Conservation (phyloP, 2,113 vertebrate genomes). For the Heteronetta atricapilla region DNA sequence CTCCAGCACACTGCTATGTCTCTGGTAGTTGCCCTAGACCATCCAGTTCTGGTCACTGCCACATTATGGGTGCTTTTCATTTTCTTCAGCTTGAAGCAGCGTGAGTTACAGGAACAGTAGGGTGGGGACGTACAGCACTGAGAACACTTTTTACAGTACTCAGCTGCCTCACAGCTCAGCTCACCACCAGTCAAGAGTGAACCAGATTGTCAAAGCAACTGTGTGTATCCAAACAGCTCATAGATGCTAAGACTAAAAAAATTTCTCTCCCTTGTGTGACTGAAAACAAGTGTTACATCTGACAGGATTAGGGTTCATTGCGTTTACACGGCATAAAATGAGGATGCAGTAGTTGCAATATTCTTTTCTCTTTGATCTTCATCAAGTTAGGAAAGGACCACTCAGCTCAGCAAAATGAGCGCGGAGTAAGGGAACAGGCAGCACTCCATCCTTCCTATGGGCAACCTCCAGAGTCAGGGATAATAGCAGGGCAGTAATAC, state of each 20-base stretch:
- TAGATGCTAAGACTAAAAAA: background rate
- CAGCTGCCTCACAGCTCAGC: background rate
- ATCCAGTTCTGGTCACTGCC: background rate
- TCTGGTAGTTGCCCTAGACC: background rate
- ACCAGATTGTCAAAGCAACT: background rate
- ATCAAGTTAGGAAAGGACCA: background rate
- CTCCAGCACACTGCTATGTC: background rate
- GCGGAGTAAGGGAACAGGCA: background rate
- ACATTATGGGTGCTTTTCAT: background rate
- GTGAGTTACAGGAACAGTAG: background rate
- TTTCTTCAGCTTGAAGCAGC: background rate
- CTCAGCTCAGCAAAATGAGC: background rate
- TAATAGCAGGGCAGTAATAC: background rate
- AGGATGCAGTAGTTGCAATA: background rate
- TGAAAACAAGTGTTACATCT: background rate
- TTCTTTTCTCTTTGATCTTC: background rate
- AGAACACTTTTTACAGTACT: background rate
- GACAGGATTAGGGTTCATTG: background rate
- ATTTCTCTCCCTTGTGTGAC: background rate
- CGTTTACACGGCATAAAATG: background rate
- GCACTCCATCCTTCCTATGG: background rate
- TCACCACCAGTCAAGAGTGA: background rate
- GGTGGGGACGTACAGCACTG: background rate
- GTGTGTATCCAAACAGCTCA: background rate
- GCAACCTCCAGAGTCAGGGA: background rate